Base-by-base conservation (phyloP, 1,140 invertebrate genomes). In the Bradysia coprophila region DNA sequence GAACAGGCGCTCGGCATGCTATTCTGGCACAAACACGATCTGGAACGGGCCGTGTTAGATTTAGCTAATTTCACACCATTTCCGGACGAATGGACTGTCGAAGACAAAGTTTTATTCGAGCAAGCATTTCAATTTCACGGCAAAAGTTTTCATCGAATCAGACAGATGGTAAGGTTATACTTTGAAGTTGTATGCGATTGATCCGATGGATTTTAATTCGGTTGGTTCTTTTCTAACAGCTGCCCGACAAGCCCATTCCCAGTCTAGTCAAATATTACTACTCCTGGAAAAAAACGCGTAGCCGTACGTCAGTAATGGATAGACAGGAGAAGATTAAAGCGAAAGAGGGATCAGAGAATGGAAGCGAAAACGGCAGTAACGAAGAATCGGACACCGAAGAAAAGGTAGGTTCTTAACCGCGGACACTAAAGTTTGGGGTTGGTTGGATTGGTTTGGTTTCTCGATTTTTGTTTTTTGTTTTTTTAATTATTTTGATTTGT, bases 81-180 rank as follows among this genome's bases (percentile, higher is more conserved):
- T 55, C 92, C 92, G 20, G 92, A 97, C 67, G 92, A 98, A 54
- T 98, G 93, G 93, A 91, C 91, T 13, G 84, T 91, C 3, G 93
- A 97, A 64, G 93, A 98, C 55, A 96, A 96, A 71, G 89, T 96
- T 37, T 64, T 96, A 16, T 98, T 98, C 70, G 92, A 97, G 59
- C 92, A 96, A 62, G 93, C 92, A 20, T 97, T 94, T 61, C 89
- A 93, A 55, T 97, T 95, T 61, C 90, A 97, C 71, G 92, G 92
- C 21, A 98, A 98, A 71, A 91, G 85, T 63, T 98, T 98, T 67
- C 87, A 94, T 59, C 75, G 90, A 57, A 97, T 98, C 55, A 68
- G 88, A 49, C 89, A 95, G 73, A 95, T 98, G 92, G 90, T 94
- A 69, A 69, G 62, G 18, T 33, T 39, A 11, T 1, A 8, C n/a